Conservation (phyloP, 2,797 vertebrate genomes). For the Sebastes oblongus region DNA sequence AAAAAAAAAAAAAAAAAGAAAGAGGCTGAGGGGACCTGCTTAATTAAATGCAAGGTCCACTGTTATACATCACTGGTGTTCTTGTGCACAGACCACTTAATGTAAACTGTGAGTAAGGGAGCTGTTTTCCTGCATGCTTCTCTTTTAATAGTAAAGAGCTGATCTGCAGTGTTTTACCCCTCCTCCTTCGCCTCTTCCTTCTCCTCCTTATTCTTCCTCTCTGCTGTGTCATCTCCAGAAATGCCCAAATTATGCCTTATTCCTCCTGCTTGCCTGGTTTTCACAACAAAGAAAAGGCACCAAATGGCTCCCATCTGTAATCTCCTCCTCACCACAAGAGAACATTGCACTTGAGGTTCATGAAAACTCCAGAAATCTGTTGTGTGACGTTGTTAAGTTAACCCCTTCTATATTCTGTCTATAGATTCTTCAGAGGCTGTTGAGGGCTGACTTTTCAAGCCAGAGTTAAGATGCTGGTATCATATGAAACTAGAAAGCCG, state of each 20-base stretch:
- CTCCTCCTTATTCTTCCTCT: conserved; percentile 14
- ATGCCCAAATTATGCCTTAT: conserved; percentile 55
- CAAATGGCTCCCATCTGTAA: conserved; percentile 34
- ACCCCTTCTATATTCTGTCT: neutral
- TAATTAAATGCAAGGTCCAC: conserved; percentile 83
- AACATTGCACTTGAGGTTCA: neutral
- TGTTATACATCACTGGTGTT: conserved; percentile 76
- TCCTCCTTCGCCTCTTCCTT: neutral
- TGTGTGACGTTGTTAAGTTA: conserved; percentile 15
- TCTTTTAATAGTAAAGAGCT: conserved; percentile 64
- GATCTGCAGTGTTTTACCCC: conserved; percentile 51
- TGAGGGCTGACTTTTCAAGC: too few species aligned
- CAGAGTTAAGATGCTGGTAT: too few species aligned
- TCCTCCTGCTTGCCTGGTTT: conserved; percentile 48
- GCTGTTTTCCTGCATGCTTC: conserved; percentile 42
- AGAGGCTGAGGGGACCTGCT: conserved; percentile 58
- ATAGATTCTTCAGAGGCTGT: too few species aligned
- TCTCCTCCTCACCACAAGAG: conserved; percentile 19
- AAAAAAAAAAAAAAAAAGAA: conserved; percentile 56
- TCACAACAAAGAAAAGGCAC: conserved; percentile 9
- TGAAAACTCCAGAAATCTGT: conserved; percentile 23
- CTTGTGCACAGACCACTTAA: conserved; percentile 70
- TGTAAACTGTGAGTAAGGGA: conserved; percentile 59
- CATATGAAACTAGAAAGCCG: too few species aligned
- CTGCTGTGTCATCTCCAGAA: conserved; percentile 45